Conservation (phyloP, 2,888 invertebrate genomes). For the Hirtodrosophila duncani region DNA sequence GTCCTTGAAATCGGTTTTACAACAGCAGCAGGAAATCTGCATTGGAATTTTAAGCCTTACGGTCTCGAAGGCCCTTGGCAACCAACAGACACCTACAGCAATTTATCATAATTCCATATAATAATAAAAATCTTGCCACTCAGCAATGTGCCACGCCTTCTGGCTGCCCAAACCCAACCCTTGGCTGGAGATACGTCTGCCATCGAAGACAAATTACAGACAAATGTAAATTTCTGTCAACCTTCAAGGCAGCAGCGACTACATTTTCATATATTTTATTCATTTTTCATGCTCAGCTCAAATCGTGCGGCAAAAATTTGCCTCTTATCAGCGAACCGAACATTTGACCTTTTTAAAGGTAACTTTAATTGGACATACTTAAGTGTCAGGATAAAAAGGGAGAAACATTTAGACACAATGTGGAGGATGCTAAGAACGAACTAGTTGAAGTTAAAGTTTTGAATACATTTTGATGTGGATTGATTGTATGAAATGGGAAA, state of each 20-base stretch:
- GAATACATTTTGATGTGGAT: too few relatives aligned
- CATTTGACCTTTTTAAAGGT: too few relatives aligned
- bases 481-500: too few relatives aligned
- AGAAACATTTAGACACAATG: too few relatives aligned
- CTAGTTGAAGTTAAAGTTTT: too few relatives aligned
- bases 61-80: constrained; percentile 18
- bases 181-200: constrained; percentile 31
- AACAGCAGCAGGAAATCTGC: constrained; percentile 22
- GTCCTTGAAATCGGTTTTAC: constrained; percentile 30
- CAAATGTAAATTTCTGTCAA: constrained; percentile 54
- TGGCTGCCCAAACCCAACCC: constrained; percentile 14
- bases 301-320: constrained; percentile 26
- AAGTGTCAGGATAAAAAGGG: too few relatives aligned
- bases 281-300: constrained; percentile 46
- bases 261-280: constrained; percentile 16
- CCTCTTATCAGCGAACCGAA: constrained; percentile 10
- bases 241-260: constrained; percentile 35
- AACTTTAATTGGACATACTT: too few relatives aligned
- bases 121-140: constrained; percentile 45
- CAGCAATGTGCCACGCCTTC: constrained; percentile 36
- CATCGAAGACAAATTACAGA: constrained; percentile 59
- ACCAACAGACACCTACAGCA: constrained; percentile 39
- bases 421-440: too few relatives aligned
- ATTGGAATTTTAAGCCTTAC: constrained; percentile 32
- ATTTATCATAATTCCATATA: constrained; percentile 58